Base-by-base conservation (phyloP, 2,113 vertebrate genomes). In the Mesitornis unicolor region DNA sequence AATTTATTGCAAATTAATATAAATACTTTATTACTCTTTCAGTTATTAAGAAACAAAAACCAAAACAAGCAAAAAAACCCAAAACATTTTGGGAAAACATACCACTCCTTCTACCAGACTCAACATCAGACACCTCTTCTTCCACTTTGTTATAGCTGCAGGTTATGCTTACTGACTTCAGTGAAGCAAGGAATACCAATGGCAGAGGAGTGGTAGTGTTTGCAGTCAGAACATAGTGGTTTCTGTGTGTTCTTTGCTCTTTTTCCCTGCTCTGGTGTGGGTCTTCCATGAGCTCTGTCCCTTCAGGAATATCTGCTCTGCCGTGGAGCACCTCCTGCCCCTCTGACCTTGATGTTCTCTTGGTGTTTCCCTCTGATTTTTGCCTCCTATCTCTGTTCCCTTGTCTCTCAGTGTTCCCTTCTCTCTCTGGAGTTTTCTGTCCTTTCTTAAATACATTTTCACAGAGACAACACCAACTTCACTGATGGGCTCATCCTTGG, bases 61-160 rank as follows among this genome's bases (percentile, higher is more conserved):
- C 9, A 54, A 84, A 83, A 9, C 6, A 61, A 79, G 8, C 33
- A 70, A 33, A 75, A 16, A 1, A 3, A n/a, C 80, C 80, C 50
- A 19, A 50, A 61, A 60, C 35, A 38, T 65, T 28, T 38, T 42
- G 17, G 42, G 13, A 73, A 69, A 64, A 38, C 13, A 56, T 16
- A 36, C 8, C 16, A 7, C 5, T 73, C 6, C 21, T 83, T 89
- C 80, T 87, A 8, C 11, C 42, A 24, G 29, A 8, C 36, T 78
- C 2, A 1, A 51, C 21, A 19, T 76, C 9, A 12, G 57, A 31
- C 22, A 9, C 8, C 13, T 51, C n/a, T 61, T 4, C 35, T 82
- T 8, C 9, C 26, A 21, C 4, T 10, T 40, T 20, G 4, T 53
- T 80, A 15, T 0, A 0, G 18, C 7, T 0, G 0, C 28, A 28